Evolutionary conservation across 2,113 vertebrate genomes (phyloP), one percentile per base, ranked within the genome.

Genomic region (Ploceus nigricollis): DNA sequence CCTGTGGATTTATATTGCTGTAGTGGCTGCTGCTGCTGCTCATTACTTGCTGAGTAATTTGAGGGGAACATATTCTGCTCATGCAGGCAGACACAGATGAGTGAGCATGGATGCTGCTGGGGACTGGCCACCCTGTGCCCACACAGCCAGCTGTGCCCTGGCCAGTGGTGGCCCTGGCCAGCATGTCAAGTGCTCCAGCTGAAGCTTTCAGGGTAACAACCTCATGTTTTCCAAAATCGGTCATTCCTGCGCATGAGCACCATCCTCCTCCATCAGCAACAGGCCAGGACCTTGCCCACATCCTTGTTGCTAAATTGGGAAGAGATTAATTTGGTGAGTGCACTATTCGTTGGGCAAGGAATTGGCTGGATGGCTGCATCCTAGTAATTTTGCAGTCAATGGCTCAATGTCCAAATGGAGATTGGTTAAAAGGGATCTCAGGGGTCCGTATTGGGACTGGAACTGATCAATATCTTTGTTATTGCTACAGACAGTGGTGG

Each of bases 371-470:
- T 44, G 58, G 24, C 40, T 2, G 5, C n/a, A 20, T 45, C n/a
- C 45, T 44, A 69, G 53, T 54, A 61, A 13, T 65, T 56, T 48
- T 69, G 21, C 44, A 27, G 63, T 50, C 14, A 20, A 4, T 50
- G 66, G 16, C n/a, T 88, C 39, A 9, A 2, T 21, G 40, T 76
- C 30, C 58, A 19, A 23, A 17, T 9, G 37, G 22, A 47, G 53
- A 8, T 47, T 8, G 15, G 24, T 17, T 66, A 31, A 18, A 37
- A 73, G 25, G 23, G 22, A 7, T 31, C 13, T 89, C 23, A 23
- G 44, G 7, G 48, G 8, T 76, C 53, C 0, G 0, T 64, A 9
- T 0, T 20, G 44, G 68, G 16, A 17, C 14, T 4, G 30, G 15
- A 28, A 33, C 21, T 23, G 11, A 39, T 28, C 13, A 9, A 0